Base-by-base conservation (phyloP, 2,888 invertebrate species). In the Drosophila prolongata region DNA sequence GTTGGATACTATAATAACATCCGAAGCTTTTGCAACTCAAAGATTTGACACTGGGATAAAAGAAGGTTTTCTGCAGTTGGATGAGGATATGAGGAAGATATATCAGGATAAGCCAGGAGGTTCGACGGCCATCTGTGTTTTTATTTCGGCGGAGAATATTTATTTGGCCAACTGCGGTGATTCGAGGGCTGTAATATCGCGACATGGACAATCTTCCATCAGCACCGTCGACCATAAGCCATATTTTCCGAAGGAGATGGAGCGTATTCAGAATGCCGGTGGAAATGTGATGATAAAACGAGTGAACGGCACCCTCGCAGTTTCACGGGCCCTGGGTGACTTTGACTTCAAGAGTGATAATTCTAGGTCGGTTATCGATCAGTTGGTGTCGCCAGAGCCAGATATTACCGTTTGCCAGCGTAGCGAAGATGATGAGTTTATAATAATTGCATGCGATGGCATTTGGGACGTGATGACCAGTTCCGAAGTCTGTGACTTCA, bases 401-500 rank as follows among this genome's bases (percentile, higher is more conserved):
- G 99, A 99, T 92, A 96, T 99, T 84, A 97, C 96, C 78, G 95
- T 96, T 46, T 94, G 95, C 80, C 95, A 96, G 88, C 94, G 98
- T 74, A 94, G 95, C 83, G 93, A 94, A 40, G 94, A 94, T 72
- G 98, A 99, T 93, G 98, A 99, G 93, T 98, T 98, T 93, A 93
- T 99, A 91, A 95, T 99, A 89, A 94, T 99, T 92, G 99, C 99
- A 24, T 99, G 99, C 92, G 99, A 99, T 92, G 99, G 99, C 77
- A 96, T 99, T 72, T 99, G 98, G 98, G 98, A 99, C 93, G 98
- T 99, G 65, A 98, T 99, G 97, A 95, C 98, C 92, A 96, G 97
- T 90, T 97, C 98, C 88, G 94, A 69, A 1, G 56, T 56, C 1
- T 75, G 68, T 30, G 19, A 46, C 3, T 75, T 43, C 13, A 61